Evolutionary conservation across 2,113 vertebrate species (phyloP), one percentile per base, ranked within the genome.

Genomic region (Coracopsis vasa): DNA sequence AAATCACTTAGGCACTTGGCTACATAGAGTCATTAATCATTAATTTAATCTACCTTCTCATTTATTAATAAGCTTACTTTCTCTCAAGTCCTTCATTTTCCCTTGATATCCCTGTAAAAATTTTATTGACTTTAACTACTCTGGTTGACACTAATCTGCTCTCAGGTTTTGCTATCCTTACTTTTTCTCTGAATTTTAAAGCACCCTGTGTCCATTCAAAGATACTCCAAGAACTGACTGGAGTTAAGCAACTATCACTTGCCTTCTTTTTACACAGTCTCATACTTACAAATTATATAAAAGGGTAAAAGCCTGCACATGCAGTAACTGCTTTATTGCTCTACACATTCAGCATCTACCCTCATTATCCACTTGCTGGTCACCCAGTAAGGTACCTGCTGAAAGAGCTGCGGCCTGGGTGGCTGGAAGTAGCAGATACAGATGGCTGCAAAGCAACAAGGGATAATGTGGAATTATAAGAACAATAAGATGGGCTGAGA

Each of bases 21-120:
- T 91, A 85, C 62, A 92, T 79, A 94, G 66, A 89, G 51, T 45
- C 70, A 92, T 97, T 85, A 95, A 96, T 88, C 39, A 95, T 92
- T 95, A 77, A 95, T 92, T 91, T 86, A 51, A 90, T 85, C 70
- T 56, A 72, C 48, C 24, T 92, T 75, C 41, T 95, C 33, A 94
- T 85, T 94, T 96, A 95, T 95, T 92, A 80, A 91, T 87, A 88
- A 95, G 61, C 23, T 72, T 65, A 60, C 51, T 69, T 75, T 87
- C 73, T 91, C 47, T 74, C 35, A 81, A 79, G 51, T 69, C 53
- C 21, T 90, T 90, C 41, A 89, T 41, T 86, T 77, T 85, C 41
- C 44, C 41, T 45, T 60, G 27, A 75, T 79, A 72, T 20, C 64
- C 51, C 28, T 90, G 18, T 35, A 77, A 93, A 91, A 91, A 44